Evolutionary conservation across 2,888 invertebrate species (phyloP), one percentile per base, ranked within the genome.

Genomic region (Thereva nobilitata): DNA sequence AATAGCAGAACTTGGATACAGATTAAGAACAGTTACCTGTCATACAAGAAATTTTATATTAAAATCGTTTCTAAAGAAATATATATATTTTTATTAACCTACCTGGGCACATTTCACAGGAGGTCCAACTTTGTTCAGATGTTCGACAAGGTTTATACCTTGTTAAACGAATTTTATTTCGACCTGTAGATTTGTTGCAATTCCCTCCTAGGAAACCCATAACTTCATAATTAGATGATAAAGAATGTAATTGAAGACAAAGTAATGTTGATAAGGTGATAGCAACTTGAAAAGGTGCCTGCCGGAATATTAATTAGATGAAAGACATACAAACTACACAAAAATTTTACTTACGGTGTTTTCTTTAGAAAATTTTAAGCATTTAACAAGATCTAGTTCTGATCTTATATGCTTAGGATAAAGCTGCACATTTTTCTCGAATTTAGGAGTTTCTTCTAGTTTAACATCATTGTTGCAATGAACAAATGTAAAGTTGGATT

Each of bases 101-200:
- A 87, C 87, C 86, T 1, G 90, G 89, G 73, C 90, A 90, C 89
- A 91, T 90, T 72, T 91, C 91, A 77, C 91, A 91, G 80, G 89
- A 89, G 64, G 88, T 87, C 5, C 84, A 82, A 64, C 85, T 85
- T 64, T 86, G 86, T 37, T 84, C 83, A 23, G 86, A 83, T 71
- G 89, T 90, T 64, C 83, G 82, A 72, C 89, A 89, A 0, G 88
- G 86, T 10, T 85, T 82, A 75, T 90, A 89, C 66, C 82, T 79
- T 40, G 77, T 78, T 69, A 86, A 81, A 23, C 77, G 77, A 40
- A 87, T 75, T 37, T 75, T 75, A 50, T 79, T 76, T 9, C 67
- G 54, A 8, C 70, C 71, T 40, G 57, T 52, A 5, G 67, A 66
- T 69, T 70, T 70, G 23, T 64, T 68, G 7, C 67, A 61, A 74